phyloP scores from a whole-genome alignment of 2,113 vertebrate genomes.

The Nothoprocta pentlandii region DNA sequence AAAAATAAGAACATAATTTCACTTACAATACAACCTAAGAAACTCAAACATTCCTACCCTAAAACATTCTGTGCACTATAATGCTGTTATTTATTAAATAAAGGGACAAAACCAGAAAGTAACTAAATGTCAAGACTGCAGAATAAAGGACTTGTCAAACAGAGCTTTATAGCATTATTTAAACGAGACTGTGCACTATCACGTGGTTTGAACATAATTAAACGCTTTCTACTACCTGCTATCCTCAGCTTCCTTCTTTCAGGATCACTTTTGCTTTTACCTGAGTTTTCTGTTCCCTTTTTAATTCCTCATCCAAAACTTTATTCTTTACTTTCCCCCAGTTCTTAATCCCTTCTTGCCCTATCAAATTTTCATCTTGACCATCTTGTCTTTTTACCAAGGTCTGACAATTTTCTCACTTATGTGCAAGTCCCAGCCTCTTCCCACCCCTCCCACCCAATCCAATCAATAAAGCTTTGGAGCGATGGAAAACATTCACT shows the following conservation, averaged over 20 bases:
- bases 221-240: neutral
- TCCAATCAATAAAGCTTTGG: neutral
- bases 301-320: neutral
- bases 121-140: neutral
- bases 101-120: neutral
- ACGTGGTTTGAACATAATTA: neutral
- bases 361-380: neutral
- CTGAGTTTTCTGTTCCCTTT: neutral
- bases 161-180: neutral
- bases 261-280: neutral
- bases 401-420: neutral
- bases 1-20: neutral
- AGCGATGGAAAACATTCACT: neutral
- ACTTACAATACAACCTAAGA: neutral
- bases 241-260: neutral
- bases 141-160: neutral
- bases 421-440: neutral
- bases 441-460: fast-evolving
- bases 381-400: neutral
- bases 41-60: neutral
- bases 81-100: neutral
- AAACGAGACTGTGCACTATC: neutral
- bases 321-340: too few species aligned
- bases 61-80: neutral
- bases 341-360: neutral